Base-by-base conservation (phyloP, 2,113 vertebrate genomes). In the Mastomys natalensis region DNA sequence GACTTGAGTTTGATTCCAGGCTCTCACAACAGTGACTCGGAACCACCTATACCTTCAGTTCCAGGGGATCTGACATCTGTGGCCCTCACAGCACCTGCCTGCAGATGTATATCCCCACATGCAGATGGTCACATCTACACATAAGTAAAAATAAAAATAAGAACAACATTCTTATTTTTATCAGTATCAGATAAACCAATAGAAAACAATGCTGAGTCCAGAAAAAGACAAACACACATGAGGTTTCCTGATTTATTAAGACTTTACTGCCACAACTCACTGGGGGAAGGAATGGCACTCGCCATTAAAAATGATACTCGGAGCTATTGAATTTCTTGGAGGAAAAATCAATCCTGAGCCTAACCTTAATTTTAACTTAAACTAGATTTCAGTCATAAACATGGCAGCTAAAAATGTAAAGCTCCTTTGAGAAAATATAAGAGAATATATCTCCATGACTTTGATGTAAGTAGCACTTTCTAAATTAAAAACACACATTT, bases 311-410 rank as follows among this genome's bases (percentile, higher is more conserved):
- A 43, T 3, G 45, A n/a, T 53, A 24, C 62, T 37, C 48, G 29
- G 40, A 76, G 31, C 17, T 88, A 55, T 34, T 81, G 21, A 16
- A 26, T 81, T 89, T 80, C 55, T 94, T 48, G 70, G 15, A 93
- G 31, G 37, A 70, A 34, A 87, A 66, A 92, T 40, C 37, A 34
- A 88, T 85, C 84, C 43, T 86, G 13, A 82, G 5, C 10, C 12
- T 66, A n/a, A 80, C 8, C 62, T 51, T 93, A 93, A 91, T 89
- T 92, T 95, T 26, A 92, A 82, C 87, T 73, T 73, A 76, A 92
- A 92, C 10, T 68, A 82, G 68, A 95, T 92, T 55, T 73, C 80
- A 51, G 31, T 24, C 37, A 82, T 82, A 74, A 66, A 82, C 70
- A 29, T 74, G 7, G 53, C 29, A 55, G 43, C 37, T 88, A n/a